Evolutionary conservation across 2,797 vertebrate species (phyloP), one percentile per base, ranked within the genome.

Genomic region (Oryzias dopingdopingensis): DNA sequence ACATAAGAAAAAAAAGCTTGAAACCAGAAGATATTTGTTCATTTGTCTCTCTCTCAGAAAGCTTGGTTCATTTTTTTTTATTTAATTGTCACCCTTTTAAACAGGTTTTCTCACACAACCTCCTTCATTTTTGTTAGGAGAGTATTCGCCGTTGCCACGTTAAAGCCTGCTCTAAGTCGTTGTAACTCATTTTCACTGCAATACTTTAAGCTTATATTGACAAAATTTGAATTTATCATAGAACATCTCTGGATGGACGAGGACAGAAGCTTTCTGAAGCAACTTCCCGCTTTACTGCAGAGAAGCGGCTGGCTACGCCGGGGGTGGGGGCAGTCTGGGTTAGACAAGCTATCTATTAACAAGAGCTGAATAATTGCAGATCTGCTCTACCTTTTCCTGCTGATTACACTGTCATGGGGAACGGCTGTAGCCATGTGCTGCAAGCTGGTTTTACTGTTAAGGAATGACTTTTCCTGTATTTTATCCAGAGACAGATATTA

Each of bases 291-390:
- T 78, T 76, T 65, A 49, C 61, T 65, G 80, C 66, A 49, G 62
- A 65, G 74, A 14, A 23, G 76, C 70, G 76, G 24, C 52, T 1
- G 67, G 77, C 76, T 67, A 67, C 72, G 71, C 77, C 79, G 57
- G 5, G 41, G 42, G 44, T 55, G 14, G 42, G 3, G 14, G 3
- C 14, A 6, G 42, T 1, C 14, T 14, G 62, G 74, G 77, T 76
- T 74, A 73, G 82, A 74, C 76, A 72, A 84, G 79, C 81, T 74
- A 81, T 84, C 77, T 74, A 81, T 78, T 77, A 59, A 76, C 76
- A 69, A 43, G 67, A 60, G 76, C 74, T 80, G 80, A 77, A 76
- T 85, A 85, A 85, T 85, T 85, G 85, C 79, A 74, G 72, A 76
- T 62, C 44, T 70, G 76, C 79, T 58, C 63, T 40, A 82, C 72